Evolutionary conservation across 2,797 vertebrate genomes (phyloP), one percentile per base, ranked within the genome.

Genomic region (Pachyuromys duprasi): DNA sequence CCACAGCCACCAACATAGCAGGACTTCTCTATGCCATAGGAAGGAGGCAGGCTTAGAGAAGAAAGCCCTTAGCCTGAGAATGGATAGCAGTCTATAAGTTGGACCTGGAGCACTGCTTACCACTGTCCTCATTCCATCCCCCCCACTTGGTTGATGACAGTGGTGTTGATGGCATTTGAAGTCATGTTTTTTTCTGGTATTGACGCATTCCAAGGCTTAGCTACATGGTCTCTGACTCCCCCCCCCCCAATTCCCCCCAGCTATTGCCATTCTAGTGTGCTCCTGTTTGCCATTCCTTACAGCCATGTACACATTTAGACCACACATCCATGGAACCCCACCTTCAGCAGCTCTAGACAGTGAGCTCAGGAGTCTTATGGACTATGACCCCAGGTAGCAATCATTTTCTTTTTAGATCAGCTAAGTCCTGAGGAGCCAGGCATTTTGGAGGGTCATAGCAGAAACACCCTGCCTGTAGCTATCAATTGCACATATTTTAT

Each of bases 121-220:
- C 17, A 3, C 36, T 1, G 0, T 13, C 17, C 31, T 49, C 53
- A 9, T 24, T 22, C 22, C 18, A 3, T 7, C 8, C 0, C 1
- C 4, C 8, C 26, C 70, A 2, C 5, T 65, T 2, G 5, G 24
- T 17, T n/a, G 45, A 26, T 15, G 5, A 65, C 2, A 15, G 65
- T 8, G 24, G 5, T n/a, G 5, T 3, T 0, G 24, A 9, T 20
- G 28, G 28, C 11, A 5, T 14, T 11, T 24, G 70, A 33, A 15
- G 0, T 26, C 45, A 14, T 2, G 5, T 33, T 49, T 49, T 31
- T 6, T 6, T 63, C 42, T 5, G 0, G 1, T 2, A n/a, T 4
- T n/a, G 14, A 24, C 2, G 0, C 17, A 36, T 42, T 20, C 33
- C 12, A 8, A 81, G 39, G 33, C 60, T 33, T 3, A 7, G 2